A percentile compares a stretch with the other conserved stretches of the same genome.
Evolutionary conservation across 1,140 invertebrate species (phyloP).

Genomic region (Dreissena rostriformis): DNA sequence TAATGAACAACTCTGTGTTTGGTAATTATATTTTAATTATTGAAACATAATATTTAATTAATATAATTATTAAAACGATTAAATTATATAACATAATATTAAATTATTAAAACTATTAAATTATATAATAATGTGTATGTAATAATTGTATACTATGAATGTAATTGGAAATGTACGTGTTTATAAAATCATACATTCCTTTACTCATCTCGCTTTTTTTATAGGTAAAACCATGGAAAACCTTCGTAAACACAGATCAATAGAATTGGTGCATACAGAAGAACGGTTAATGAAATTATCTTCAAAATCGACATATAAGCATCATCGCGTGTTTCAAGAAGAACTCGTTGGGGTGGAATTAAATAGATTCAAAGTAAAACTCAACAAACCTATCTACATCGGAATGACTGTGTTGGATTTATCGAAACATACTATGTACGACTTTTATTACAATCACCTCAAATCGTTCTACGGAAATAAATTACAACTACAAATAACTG

Average conservation of each 20-base stretch:
- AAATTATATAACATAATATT: not conserved
- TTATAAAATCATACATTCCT: not conserved
- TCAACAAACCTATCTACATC: conserved; percentile 52
- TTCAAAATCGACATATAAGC: conserved; percentile 45
- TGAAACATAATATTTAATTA: not conserved
- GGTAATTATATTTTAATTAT: conserved; percentile 28
- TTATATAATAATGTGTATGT: not conserved
- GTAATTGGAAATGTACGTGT: not conserved
- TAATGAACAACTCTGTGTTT: conserved; percentile 81
- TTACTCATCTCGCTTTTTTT: not conserved
- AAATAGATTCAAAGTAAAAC: conserved; percentile 35
- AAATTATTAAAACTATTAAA: not conserved
- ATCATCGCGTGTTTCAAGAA: conserved; percentile 40
- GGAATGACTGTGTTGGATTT: conserved; percentile 46
- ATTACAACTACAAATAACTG: conserved; percentile 76
- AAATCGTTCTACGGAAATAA: conserved; percentile 71
- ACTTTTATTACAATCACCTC: conserved; percentile 74
- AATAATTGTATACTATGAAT: not conserved
- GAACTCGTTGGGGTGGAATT: conserved; percentile 55
- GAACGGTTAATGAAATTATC: conserved; percentile 26
- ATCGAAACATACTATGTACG: conserved; percentile 68
- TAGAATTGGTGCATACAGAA: conserved; percentile 37
- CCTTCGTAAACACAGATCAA: conserved; percentile 18
- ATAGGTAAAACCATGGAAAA: conserved; percentile 46
- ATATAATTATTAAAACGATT: not conserved